Evolutionary conservation across 37 sponge, comb jelly and placozoan genomes (phyloP).

Genomic region (Theonella swinhoei): DNA sequence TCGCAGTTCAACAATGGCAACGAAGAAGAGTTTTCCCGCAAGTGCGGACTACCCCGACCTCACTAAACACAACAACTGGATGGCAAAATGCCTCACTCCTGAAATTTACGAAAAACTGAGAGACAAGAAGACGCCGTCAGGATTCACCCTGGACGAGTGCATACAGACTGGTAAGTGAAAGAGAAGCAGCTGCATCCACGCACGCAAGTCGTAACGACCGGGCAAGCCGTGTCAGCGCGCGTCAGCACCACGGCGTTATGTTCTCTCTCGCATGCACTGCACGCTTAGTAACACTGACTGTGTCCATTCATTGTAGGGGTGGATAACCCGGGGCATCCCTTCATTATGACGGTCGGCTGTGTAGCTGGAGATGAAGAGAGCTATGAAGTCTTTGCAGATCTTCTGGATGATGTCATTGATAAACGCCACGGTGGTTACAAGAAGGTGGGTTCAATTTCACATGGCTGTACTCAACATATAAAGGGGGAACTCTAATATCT

Average conservation of each 20-base stretch:
- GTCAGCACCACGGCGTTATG: no score
- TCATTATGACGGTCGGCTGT: slow-evolving; percentile 73
- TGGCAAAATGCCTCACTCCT: slow-evolving; percentile 61
- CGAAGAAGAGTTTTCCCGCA: slow-evolving; percentile 14
- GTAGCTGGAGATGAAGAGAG: slow-evolving; percentile 73
- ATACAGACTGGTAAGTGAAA: slow-evolving; percentile 59
- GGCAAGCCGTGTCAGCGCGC: no score
- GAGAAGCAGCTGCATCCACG: no score
- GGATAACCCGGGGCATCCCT: slow-evolving; percentile 72
- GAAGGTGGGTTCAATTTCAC: no score
- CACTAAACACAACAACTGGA: slow-evolving; percentile 72
- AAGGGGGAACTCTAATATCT: no score
- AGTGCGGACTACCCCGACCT: slow-evolving; percentile 54
- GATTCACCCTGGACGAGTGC: slow-evolving; percentile 60
- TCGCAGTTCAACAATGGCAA: neutral
- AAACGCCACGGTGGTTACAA: slow-evolving; percentile 53
- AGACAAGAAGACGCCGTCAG: slow-evolving; percentile 48
- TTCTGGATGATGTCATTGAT: slow-evolving; percentile 63
- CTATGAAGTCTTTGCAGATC: slow-evolving; percentile 56
- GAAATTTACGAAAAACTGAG: slow-evolving; percentile 61
- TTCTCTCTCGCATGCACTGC: no score
- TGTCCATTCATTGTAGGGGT: slow-evolving; percentile 65
- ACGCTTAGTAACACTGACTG: no score
- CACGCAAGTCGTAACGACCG: no score
- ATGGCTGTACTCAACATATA: no score